A percentile compares a stretch with the other conserved stretches of the same genome.
phyloP scores from a whole-genome alignment of 2,797 vertebrate species.

The Coccyzus lansbergi region DNA sequence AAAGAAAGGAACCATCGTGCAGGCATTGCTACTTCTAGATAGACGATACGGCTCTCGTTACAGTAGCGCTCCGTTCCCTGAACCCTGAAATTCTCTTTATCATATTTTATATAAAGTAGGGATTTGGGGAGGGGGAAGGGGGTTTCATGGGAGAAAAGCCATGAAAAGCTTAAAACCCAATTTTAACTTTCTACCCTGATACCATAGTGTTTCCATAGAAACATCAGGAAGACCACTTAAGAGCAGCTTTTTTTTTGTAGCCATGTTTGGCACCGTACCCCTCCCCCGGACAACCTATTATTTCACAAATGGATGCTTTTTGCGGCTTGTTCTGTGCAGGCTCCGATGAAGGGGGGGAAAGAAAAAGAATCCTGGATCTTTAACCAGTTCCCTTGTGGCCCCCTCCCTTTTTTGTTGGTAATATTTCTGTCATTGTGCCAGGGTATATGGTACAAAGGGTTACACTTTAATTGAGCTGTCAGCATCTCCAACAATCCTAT shows the following conservation, averaged over 20 bases:
- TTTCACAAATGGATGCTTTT: slow-evolving; percentile 61
- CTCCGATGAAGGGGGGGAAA: slow-evolving; percentile 5
- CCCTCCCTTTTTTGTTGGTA: slow-evolving; percentile 75
- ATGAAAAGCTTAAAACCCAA: slow-evolving; percentile 35
- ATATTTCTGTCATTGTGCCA: slow-evolving; percentile 79
- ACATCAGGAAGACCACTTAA: slow-evolving; percentile 70
- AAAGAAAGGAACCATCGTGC: neutral
- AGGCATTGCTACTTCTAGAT: neutral
- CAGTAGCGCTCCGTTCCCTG: rapidly evolving
- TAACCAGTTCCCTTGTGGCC: slow-evolving; percentile 74
- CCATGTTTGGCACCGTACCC: slow-evolving; percentile 44
- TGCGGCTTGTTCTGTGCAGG: slow-evolving; percentile 59
- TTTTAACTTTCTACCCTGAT: slow-evolving; percentile 67
- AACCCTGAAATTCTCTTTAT: slow-evolving; percentile 25
- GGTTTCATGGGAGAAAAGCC: neutral
- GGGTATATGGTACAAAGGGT: slow-evolving; percentile 79
- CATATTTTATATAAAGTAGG: neutral
- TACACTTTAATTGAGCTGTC: slow-evolving; percentile 85
- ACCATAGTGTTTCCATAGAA: slow-evolving; percentile 74
- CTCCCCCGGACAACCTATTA: slow-evolving; percentile 65
- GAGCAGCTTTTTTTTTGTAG: slow-evolving; percentile 19
- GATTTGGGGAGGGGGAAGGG: neutral
- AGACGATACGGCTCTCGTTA: rapidly evolving
- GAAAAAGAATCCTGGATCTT: slow-evolving; percentile 71
- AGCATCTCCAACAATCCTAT: slow-evolving; percentile 80